Evolutionary conservation across 1,140 invertebrate genomes (phyloP).

Genomic region (Kradibia gibbosae): DNA sequence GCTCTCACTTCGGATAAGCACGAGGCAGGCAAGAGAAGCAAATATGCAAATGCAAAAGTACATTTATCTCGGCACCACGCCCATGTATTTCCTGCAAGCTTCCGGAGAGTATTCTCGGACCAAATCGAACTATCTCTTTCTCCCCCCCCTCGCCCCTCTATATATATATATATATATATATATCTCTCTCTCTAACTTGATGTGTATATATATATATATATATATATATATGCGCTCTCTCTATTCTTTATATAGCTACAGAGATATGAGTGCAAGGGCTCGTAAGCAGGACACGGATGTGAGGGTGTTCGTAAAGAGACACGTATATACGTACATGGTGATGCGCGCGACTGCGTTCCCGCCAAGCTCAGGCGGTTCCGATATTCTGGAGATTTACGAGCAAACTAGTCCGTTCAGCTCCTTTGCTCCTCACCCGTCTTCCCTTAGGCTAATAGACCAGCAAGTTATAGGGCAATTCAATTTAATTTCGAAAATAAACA

Average conservation of each 20-base stretch:
- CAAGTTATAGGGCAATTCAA: slow-evolving; percentile 70
- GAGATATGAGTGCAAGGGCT: no score
- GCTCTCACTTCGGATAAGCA: not conserved
- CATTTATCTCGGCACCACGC: slow-evolving; percentile 69
- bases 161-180: not conserved
- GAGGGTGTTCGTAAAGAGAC: slow-evolving; percentile 21
- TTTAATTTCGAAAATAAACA: slow-evolving; percentile 71
- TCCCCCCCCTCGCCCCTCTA: not conserved
- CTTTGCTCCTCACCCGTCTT: no score
- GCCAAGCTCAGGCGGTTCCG: slow-evolving; percentile 50
- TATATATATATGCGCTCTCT: no score
- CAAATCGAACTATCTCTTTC: slow-evolving; percentile 61
- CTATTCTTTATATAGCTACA: no score
- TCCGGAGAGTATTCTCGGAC: slow-evolving; percentile 64
- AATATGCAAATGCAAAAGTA: slow-evolving; percentile 69
- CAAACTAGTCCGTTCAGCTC: slow-evolving; percentile 60
- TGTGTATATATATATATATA: no score
- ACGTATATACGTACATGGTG: not conserved
- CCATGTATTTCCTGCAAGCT: slow-evolving; percentile 68
- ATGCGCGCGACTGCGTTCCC: not conserved
- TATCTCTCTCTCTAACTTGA: no score
- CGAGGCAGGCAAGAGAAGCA: slow-evolving; percentile 53
- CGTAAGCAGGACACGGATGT: not conserved
- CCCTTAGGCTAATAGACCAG: slow-evolving; percentile 67
- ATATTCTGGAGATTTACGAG: slow-evolving; percentile 69